Conservation (phyloP, 92 coral and sea anemone species). For the Micromussa lordhowensis region DNA sequence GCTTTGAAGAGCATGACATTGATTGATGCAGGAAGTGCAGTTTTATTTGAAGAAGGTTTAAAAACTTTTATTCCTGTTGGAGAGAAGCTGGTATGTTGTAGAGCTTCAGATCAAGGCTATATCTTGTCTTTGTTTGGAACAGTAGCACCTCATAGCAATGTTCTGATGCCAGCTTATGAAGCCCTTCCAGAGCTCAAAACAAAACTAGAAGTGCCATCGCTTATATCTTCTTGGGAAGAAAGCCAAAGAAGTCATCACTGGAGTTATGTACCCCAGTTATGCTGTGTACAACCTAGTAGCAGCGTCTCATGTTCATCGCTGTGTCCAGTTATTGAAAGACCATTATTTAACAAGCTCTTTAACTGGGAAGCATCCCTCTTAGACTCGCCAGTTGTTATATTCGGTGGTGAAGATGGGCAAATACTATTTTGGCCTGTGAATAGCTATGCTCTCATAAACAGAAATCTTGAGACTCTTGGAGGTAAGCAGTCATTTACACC, state of each 20-base stretch:
- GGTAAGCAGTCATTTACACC: conserved; percentile 16
- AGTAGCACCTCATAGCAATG: background rate
- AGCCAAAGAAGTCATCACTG: background rate
- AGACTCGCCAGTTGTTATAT: conserved; percentile 46
- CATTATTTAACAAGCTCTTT: conserved; percentile 55
- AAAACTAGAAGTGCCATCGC: background rate
- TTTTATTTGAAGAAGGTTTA: conserved; percentile 25
- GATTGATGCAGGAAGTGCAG: conserved; percentile 20
- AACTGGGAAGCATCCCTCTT: conserved; percentile 37
- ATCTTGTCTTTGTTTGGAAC: conserved; percentile 9
- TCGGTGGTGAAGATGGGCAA: conserved; percentile 59
- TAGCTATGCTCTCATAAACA: conserved; percentile 6
- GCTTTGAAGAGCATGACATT: background rate
- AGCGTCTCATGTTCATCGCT: background rate
- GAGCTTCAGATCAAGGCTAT: conserved; percentile 21
- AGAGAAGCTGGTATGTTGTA: conserved; percentile 23
- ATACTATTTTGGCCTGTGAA: conserved; percentile 43
- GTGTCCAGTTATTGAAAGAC: conserved; percentile 26
- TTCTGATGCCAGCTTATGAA: background rate
- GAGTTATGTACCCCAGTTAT: background rate
- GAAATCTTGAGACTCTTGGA: background rate
- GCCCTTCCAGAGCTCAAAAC: conserved; percentile 21
- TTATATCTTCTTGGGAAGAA: background rate
- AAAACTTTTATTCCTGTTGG: conserved; percentile 14
- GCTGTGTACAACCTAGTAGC: conserved; percentile 17